Conservation (phyloP, 2,888 invertebrate genomes). For the Augochlorella aurata region DNA sequence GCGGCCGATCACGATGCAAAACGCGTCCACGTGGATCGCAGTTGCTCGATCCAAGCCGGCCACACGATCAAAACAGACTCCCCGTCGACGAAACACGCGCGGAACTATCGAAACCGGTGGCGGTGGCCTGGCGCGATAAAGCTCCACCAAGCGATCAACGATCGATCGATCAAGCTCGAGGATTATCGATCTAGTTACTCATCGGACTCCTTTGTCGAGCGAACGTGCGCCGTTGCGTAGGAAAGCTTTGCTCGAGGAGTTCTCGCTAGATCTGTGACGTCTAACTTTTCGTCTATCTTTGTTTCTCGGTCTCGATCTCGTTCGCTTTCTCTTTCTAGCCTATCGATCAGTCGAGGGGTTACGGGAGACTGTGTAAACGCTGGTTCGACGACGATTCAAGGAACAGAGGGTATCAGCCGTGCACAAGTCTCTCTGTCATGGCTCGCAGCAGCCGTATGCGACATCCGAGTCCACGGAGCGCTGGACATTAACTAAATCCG, state of each 20-base stretch:
- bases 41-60: background rate
- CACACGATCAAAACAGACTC: conserved; percentile 9
- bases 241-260: background rate
- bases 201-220: background rate
- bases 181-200: background rate
- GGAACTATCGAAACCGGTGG: background rate
- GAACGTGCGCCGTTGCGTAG: background rate
- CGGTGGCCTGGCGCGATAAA: background rate
- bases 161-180: background rate
- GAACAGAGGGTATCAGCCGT: background rate
- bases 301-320: background rate
- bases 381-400: background rate
- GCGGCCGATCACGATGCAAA: background rate
- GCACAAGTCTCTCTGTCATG: conserved; percentile 39
- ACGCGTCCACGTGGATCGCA: conserved; percentile 16
- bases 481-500: conserved; percentile 75
- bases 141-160: background rate
- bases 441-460: conserved; percentile 17
- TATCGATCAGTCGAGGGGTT: conserved; percentile 21
- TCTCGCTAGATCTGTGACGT: background rate
- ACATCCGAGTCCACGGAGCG: conserved; percentile 66
- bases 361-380: background rate
- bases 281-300: background rate
- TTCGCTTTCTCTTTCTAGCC: background rate
- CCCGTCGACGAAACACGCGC: background rate